A percentile compares a stretch with the other conserved stretches of the same genome.
Evolutionary conservation across 2,888 invertebrate genomes (phyloP).

Genomic region (Syrista parreyssii): DNA sequence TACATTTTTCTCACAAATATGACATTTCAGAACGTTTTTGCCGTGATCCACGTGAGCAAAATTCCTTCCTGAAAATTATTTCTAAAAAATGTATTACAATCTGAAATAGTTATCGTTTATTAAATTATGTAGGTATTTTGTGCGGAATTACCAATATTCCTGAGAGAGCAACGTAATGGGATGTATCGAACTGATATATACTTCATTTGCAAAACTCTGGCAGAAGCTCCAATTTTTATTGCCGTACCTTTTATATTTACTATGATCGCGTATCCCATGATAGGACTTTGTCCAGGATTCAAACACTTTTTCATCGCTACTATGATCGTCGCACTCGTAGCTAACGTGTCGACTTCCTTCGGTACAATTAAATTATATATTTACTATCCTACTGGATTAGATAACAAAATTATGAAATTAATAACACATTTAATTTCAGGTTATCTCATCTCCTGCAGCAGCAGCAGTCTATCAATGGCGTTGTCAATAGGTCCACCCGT

Average conservation of each 20-base stretch:
- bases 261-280: slow-evolving; percentile 87
- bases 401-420: neutral
- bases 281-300: slow-evolving; percentile 81
- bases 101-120: neutral
- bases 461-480: slow-evolving; percentile 87
- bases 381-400: neutral
- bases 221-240: slow-evolving; percentile 89
- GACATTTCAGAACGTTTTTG: slow-evolving; percentile 96
- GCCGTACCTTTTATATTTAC: slow-evolving; percentile 86
- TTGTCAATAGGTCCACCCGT: slow-evolving; percentile 91
- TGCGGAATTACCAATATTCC: slow-evolving; percentile 87
- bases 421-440: slow-evolving; percentile 69
- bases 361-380: slow-evolving; percentile 68
- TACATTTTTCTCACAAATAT: slow-evolving; percentile 92
- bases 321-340: slow-evolving; percentile 82
- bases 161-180: slow-evolving; percentile 88
- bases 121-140: slow-evolving; percentile 80
- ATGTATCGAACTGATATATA: slow-evolving; percentile 93
- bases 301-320: slow-evolving; percentile 79
- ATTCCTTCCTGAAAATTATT: neutral
- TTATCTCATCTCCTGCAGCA: slow-evolving; percentile 90
- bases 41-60: slow-evolving; percentile 87
- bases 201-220: slow-evolving; percentile 89
- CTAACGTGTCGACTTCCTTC: slow-evolving; percentile 90
- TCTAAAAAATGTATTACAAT: neutral